These are phyloP conservation scores for Melanophora roralis DNA, from an alignment of 2,888 invertebrate genomes.

Conservation along the genomic window DNA sequence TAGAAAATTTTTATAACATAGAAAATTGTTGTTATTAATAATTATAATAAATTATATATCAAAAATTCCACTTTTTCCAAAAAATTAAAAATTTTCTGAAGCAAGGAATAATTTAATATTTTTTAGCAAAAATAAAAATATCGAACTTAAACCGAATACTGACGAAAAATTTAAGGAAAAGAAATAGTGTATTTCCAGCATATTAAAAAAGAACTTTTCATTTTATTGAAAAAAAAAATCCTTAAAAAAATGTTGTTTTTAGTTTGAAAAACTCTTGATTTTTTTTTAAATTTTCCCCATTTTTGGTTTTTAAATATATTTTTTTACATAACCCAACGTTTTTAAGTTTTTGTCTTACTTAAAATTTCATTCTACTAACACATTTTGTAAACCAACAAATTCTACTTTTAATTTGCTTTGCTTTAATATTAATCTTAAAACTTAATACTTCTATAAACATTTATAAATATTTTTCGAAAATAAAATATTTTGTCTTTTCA, in stretches of 20 bases:
- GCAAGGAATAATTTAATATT: too few species aligned
- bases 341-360: background rate
- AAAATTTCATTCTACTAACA: conserved; percentile 50
- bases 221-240: background rate
- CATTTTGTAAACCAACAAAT: conserved; percentile 55
- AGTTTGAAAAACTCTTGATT: background rate
- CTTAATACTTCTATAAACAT: conserved; percentile 60
- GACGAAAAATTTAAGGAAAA: too few species aligned
- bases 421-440: conserved; percentile 50
- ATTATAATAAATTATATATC: too few species aligned
- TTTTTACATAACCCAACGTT: background rate
- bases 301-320: background rate
- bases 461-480: conserved; percentile 58
- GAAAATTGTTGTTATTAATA: too few species aligned
- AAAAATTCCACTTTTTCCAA: too few species aligned
- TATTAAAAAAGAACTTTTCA: too few species aligned
- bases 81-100: too few species aligned
- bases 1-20: too few species aligned
- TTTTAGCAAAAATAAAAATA: too few species aligned
- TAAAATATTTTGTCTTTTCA: conserved; percentile 64
- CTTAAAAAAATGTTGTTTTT: conserved; percentile 10
- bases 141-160: too few species aligned
- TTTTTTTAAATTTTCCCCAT: background rate
- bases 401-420: conserved; percentile 35
- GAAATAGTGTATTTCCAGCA: too few species aligned